Conservation (phyloP, 2,113 vertebrate species). For the Sebastes fasciatus region DNA sequence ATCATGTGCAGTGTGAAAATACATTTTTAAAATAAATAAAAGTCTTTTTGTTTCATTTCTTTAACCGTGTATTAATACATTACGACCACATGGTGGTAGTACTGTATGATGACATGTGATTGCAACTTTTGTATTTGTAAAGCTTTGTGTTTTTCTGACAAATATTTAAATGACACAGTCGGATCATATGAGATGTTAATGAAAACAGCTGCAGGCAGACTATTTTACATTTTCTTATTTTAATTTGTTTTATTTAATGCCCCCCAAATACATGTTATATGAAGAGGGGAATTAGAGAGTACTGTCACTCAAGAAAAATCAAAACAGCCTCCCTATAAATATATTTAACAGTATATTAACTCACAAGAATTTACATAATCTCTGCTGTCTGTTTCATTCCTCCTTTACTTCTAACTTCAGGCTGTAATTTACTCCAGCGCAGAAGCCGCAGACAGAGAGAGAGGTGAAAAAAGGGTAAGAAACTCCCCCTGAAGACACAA, state of each 20-base stretch:
- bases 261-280: background rate
- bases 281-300: background rate
- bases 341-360: background rate
- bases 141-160: background rate
- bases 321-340: background rate
- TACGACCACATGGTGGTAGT: slow-evolving; percentile 70
- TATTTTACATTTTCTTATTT: background rate
- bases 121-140: background rate
- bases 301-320: background rate
- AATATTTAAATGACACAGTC: background rate
- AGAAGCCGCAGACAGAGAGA: background rate
- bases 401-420: slow-evolving; percentile 19
- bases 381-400: slow-evolving; percentile 1
- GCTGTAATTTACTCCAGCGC: background rate
- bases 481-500: slow-evolving; percentile 53
- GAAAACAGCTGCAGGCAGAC: background rate
- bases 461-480: slow-evolving; percentile 9
- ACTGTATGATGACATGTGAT: slow-evolving; percentile 21
- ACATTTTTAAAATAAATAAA: slow-evolving; percentile 59
- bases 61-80: background rate
- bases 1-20: slow-evolving; percentile 70
- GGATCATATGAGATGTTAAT: background rate
- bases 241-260: background rate
- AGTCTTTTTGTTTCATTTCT: background rate
- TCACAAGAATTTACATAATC: background rate